Base-by-base conservation (phyloP, 2,113 vertebrate genomes). In the Mormyrus lacerda region DNA sequence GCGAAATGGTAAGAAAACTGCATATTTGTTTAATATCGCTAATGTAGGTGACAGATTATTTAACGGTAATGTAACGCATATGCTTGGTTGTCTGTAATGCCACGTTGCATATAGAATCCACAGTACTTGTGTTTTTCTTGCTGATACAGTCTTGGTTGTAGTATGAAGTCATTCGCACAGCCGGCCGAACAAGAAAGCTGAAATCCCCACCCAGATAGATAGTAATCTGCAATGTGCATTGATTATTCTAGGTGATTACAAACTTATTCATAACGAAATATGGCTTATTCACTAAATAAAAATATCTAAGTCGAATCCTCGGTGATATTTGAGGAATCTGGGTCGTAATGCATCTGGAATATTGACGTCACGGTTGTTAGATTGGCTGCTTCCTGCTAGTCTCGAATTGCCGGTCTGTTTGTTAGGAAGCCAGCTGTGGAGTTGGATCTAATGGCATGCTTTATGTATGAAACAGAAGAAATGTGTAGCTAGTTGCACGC, bases 1-100 rank as follows among this genome's bases (percentile, higher is more conserved):
- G 85, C 92, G 93, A 93, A 92, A 96, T 96, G 95, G 96, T 96
- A 93, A 94, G 95, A 90, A 58, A 89, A 85, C 88, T 4, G 24
- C 4, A 21, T 58, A 31, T 47, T 24, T 58, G 19, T 42, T 79
- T 79, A 39, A 42, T 24, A 35, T 27, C 8, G 17, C 3, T 19
- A 21, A 35, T 9, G 19, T 27, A 61, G 42, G 42, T 84, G 53
- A 42, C 19, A 10, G 15, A 10, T 24, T 8, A 21, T 58, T 45
- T 84, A 2, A 42, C 4, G 7, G 7, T 55, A 10, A 13, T 39
- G 3, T 13, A n/a, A 19, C 8, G 7, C 9, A 10, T 44, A 13
- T 42, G 4, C 24, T 47, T 19, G 35, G n/a, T 19, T 27, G 31
- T 84, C 21, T 42, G 73, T 89, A 44, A 42, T 61, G 76, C 21